Evolutionary conservation across 1,140 invertebrate species (phyloP), one percentile per base, ranked within the genome.

Genomic region (Maconellicoccus hirsutus): DNA sequence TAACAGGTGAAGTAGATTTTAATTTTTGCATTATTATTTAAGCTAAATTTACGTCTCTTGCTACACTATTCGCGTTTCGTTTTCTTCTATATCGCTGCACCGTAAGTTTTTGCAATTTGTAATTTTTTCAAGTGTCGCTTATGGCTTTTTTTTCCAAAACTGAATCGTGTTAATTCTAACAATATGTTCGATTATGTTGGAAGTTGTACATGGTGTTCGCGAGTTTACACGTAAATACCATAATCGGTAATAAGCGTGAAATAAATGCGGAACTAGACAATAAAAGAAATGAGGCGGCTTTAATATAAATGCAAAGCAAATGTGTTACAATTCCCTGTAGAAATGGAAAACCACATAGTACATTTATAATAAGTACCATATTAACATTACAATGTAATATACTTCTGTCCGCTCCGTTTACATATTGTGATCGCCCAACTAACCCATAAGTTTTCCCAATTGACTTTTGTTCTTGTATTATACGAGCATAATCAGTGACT

Each of bases 1-100:
- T 23, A 23, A 66, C 61, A 66, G 61, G 61, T 66, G 61, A 66
- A 66, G 61, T 66, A 66, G 25, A 52, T 52, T 52, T 52, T 52
- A 16, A 52, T 52, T 52, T 52, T 52, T 52, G 42, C 42, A 52
- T 16, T 52, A 52, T 52, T 52, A 52, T 52, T 38, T 52, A 52
- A 52, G 42, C 16, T 52, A 19, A 52, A 52, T 52, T 52, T 52
- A 52, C 42, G 12, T 52, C n/a, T 52, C n/a, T 52, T 52, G 6
- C n/a, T 52, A 52, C 6, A 16, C 2, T 52, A 8, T 19, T 52
- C 4, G 16, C 2, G n/a, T 52, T 16, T 6, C 29, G 3, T 33
- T 33, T 33, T 33, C 29, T 52, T 16, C 42, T 52, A 16, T 33
- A 19, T 8, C 6, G 42, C 42, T 52, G 42, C n/a, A 52, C 10